Conservation (phyloP, 2,113 vertebrate species). For the Chaenocephalus aceratus region DNA sequence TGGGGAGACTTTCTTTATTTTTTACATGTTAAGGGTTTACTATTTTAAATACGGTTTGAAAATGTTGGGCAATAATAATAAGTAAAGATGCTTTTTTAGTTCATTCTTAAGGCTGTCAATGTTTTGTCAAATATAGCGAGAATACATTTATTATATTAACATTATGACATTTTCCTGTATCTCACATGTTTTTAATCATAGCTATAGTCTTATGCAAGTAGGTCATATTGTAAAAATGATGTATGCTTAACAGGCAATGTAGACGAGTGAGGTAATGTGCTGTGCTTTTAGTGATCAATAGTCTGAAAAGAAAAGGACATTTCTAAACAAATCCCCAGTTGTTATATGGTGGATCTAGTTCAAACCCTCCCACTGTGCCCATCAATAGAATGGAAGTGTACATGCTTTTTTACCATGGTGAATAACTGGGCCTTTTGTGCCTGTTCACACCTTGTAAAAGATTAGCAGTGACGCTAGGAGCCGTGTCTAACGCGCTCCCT, state of each 20-base stretch:
- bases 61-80: too few species aligned
- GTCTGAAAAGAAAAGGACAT: neutral
- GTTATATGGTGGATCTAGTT: neutral
- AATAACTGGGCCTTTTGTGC: constrained; percentile 48
- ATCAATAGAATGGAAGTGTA: constrained; percentile 39
- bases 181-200: neutral
- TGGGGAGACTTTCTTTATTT: neutral
- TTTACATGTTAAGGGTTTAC: neutral
- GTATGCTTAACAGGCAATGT: neutral
- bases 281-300: neutral
- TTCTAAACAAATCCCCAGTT: constrained; percentile 6
- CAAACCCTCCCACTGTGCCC: neutral
- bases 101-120: neutral
- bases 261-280: neutral
- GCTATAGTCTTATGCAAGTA: neutral
- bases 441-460: constrained; percentile 48
- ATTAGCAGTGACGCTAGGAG: constrained; percentile 55
- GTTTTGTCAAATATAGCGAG: neutral
- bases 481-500: constrained; percentile 49
- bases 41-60: neutral
- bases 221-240: neutral
- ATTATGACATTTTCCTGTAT: neutral
- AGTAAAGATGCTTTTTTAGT: neutral
- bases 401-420: constrained; percentile 45
- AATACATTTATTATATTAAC: too few species aligned